Evolutionary conservation across 2,113 vertebrate species (phyloP), one percentile per base, ranked within the genome.

Genomic region (Struthidea cinerea): DNA sequence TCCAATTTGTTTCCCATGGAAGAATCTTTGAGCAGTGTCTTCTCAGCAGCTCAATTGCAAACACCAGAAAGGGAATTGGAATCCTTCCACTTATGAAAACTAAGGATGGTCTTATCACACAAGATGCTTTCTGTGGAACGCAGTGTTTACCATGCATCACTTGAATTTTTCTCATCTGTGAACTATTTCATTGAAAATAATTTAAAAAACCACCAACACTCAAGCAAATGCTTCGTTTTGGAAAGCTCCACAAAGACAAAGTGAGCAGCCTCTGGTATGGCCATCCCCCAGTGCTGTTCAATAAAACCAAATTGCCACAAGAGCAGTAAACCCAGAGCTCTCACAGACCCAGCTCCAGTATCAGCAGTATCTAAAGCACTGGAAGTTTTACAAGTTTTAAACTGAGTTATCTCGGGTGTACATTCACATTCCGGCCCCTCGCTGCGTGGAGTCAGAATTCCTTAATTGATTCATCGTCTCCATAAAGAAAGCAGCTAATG

Each of bases 401-500:
- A 11, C 14, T 32, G 74, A 16, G 6, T 87, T 95, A 76, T 44
- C 86, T 82, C 1, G 3, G 56, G 32, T 37, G 4, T 32, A 2
- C 42, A 1, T 67, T 83, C 56, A 5, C 52, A 52, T 71, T 56
- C 32, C 9, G 35, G 64, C 87, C 68, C 73, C 63, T 63, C 1
- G 0, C 69, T 67, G 70, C 2, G 2, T 55, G 64, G 44, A 76
- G 82, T 79, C 30, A 6, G 37, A 79, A 61, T 32, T 89, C 88
- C 86, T 91, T 90, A 61, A 96, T 73, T 94, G 84, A 89, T 78
- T 94, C 49, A 33, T 84, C 1, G 1, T 68, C 57, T 42, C 91
- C 69, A 42, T 56, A 89, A 91, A 92, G 88, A 65, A 49, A 85
- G 80, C 68, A 81, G 90, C 92, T 97, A 91, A 95, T 94, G 88